Base-by-base conservation (phyloP, 2,888 invertebrate species). In the Andrena chrysosceles region DNA sequence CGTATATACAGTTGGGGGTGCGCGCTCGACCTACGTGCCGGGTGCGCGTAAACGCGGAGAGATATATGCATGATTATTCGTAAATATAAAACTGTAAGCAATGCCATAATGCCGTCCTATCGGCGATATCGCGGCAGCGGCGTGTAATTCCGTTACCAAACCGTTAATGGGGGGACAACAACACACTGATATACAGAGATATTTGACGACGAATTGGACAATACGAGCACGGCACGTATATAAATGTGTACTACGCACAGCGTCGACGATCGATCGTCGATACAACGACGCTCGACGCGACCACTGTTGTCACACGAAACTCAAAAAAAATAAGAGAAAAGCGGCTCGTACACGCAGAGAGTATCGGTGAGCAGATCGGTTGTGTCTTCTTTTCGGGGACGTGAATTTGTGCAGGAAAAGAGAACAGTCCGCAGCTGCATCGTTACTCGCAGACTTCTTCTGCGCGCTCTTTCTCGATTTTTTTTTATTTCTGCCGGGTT, bases 201-300 rank as follows among this genome's bases (percentile, higher is more conserved):
- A 91, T 86, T 90, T 90, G 86, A 90, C 91, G 89, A 91, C 88
- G 90, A 91, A 87, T 91, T 90, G 92, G 90, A 92, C 91, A 92
- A 89, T 91, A 92, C 92, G 91, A 93, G 91, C 91, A 93, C 92
- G 92, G 88, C 91, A 92, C 91, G 90, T 85, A 75, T 86, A 86
- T 82, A 87, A 63, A 56, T 20, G 16, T 52, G 6, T 52, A 67
- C n/a, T 35, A 54, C 23, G 54, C 49, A 13, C 33, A 83, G 79
- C 81, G 79, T 78, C 85, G 87, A 89, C 87, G 87, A 90, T 89
- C 84, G 87, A 87, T 87, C 86, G 84, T 84, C 87, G 88, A 42
- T 62, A 59, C 71, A 77, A 68, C 81, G 74, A 84, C 69, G 72
- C 70, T 72, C 48, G 75, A 76, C 82, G 77, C 83, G 13, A 56